phyloP scores from a whole-genome alignment of 30 jellyfish, hydroid and myxozoan genomes.

The Rhopilema esculentum region DNA sequence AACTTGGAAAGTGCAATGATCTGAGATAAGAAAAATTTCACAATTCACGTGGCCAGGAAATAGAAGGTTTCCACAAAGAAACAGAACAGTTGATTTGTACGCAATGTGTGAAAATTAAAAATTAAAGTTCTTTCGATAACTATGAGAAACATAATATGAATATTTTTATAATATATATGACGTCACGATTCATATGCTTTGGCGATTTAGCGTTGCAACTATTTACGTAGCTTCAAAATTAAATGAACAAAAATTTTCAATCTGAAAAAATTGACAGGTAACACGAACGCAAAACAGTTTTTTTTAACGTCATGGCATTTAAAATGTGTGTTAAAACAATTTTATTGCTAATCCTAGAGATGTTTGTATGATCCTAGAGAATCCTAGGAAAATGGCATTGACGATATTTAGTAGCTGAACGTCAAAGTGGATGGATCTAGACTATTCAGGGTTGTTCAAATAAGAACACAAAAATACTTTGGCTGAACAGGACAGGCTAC shows the following conservation, averaged over 20 bases:
- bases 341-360: not conserved
- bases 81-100: not conserved
- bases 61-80: not conserved
- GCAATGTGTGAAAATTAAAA: not conserved
- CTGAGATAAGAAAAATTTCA: too few species aligned
- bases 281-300: not conserved
- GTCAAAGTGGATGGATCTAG: too few species aligned
- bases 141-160: not conserved
- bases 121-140: not conserved
- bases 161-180: not conserved
- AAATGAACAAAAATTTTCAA: not conserved
- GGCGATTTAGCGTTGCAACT: not conserved
- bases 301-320: not conserved
- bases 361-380: too few species aligned
- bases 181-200: not conserved
- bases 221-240: not conserved
- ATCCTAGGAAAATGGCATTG: too few species aligned
- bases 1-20: too few species aligned
- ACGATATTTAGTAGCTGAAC: too few species aligned
- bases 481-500: too few species aligned
- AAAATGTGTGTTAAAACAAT: not conserved
- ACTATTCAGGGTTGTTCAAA: too few species aligned
- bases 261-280: not conserved
- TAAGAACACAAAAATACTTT: too few species aligned
- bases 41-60: not conserved